Evolutionary conservation across 2,113 vertebrate genomes (phyloP), one percentile per base, ranked within the genome.

Genomic region (Fregetta grallaria): DNA sequence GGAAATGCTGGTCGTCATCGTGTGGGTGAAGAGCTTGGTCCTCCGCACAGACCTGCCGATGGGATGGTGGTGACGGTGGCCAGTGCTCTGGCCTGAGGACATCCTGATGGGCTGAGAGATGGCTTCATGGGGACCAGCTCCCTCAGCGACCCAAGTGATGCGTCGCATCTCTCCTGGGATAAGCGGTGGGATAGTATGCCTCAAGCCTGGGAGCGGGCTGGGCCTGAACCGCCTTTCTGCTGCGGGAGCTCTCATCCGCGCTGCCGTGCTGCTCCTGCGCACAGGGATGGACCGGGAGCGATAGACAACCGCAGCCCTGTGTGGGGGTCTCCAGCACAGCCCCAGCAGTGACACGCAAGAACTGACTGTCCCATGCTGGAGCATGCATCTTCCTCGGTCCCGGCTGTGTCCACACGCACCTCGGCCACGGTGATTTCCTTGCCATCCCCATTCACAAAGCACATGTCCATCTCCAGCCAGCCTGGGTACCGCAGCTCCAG

Each of bases 321-420:
- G 0, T 2, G 50, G 26, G 27, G 6, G 8, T 55, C 30, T 78
- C 40, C 81, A 17, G 67, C 3, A 7, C 71, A 66, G 53, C 40
- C n/a, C 30, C 16, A 6, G 42, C 55, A 40, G 78, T 22, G 53
- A 21, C 53, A 18, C 19, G 7, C 18, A 16, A 55, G 36, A 55
- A 85, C 26, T 11, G 2, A 23, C 30, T 3, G 5, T 47, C 23
- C 66, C 23, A 0, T 9, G 17, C 16, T 1, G 15, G 49, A 72
- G 16, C 9, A 0, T 20, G 52, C 2, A 3, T 11, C 32, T 16
- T 22, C 44, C 62, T 23, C 17, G 2, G 11, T 12, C 19, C 53
- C 1, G 0, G 42, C 56, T 4, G 18, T 8, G 9, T 5, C 72
- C 61, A 5, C 32, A 3, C 1, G 0, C 47, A 4, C 36, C 56